A percentile compares a stretch with the other conserved stretches of the same genome.
Evolutionary conservation across 2,888 invertebrate genomes (phyloP).

Genomic region (Cistogaster globosa): DNA sequence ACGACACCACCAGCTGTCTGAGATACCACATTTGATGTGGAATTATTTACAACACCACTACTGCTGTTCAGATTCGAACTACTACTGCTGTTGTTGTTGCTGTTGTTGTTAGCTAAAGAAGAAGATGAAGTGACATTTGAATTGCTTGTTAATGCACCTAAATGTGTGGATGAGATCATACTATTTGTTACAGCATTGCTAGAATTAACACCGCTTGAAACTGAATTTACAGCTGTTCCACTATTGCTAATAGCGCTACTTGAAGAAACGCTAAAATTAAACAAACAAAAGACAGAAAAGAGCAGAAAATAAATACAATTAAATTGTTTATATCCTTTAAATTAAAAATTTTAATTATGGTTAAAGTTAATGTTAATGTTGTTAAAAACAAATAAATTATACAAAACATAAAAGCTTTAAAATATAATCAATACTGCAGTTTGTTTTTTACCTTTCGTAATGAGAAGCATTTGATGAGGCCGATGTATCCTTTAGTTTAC

Average conservation of each 20-base stretch:
- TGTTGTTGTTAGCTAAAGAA: constrained; percentile 76
- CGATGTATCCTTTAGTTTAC: constrained; percentile 83
- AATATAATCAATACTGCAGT: constrained; percentile 67
- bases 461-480: constrained; percentile 80
- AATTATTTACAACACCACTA: constrained; percentile 76
- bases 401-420: constrained; percentile 1
- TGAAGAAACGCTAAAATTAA: constrained; percentile 79
- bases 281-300: neutral
- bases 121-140: constrained; percentile 73
- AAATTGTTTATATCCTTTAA: neutral
- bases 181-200: constrained; percentile 78
- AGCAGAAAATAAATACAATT: neutral
- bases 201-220: constrained; percentile 75
- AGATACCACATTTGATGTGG: constrained; percentile 74
- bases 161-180: constrained; percentile 79
- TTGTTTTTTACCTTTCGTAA: constrained; percentile 81
- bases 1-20: constrained; percentile 70
- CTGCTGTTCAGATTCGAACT: constrained; percentile 73
- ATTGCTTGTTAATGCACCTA: constrained; percentile 76
- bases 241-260: constrained; percentile 81
- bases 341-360: no score
- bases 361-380: constrained; percentile 43
- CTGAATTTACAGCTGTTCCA: constrained; percentile 78
- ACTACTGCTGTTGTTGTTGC: no score
- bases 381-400: constrained; percentile 18